These are phyloP conservation scores for Tragelaphus strepsiceros DNA, from an alignment of 2,113 vertebrate species.

Conservation along the genomic window DNA sequence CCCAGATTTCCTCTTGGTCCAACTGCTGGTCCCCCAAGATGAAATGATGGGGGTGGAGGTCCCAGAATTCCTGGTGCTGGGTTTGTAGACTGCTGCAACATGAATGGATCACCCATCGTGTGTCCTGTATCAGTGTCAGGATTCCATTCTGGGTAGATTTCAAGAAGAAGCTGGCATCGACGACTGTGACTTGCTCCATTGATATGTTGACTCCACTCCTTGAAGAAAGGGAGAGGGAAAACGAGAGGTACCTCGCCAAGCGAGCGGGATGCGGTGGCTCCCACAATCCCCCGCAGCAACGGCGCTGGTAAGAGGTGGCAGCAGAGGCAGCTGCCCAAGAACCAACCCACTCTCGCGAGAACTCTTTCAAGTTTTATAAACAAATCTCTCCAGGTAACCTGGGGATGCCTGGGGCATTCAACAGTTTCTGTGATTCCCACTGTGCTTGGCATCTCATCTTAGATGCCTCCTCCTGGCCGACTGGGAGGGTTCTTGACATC, in stretches of 20 bases:
- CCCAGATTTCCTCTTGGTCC: slow-evolving; percentile 82
- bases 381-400: neutral
- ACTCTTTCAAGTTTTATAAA: neutral
- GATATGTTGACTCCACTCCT: too few species aligned
- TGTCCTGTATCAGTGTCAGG: slow-evolving; percentile 87
- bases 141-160: slow-evolving; percentile 96
- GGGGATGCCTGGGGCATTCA: neutral
- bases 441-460: neutral
- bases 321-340: slow-evolving; percentile 4
- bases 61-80: slow-evolving; percentile 86
- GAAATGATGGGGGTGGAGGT: slow-evolving; percentile 84
- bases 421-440: neutral
- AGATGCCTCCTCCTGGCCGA: neutral
- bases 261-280: slow-evolving; percentile 66
- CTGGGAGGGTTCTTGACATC: neutral
- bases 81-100: slow-evolving; percentile 87
- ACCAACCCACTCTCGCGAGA: slow-evolving; percentile 70
- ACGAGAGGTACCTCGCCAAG: slow-evolving; percentile 55
- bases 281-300: slow-evolving; percentile 75
- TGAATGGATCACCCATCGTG: slow-evolving; percentile 86
- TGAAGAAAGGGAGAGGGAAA: slow-evolving; percentile 56
- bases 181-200: too few species aligned
- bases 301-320: slow-evolving; percentile 57
- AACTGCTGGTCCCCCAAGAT: slow-evolving; percentile 83
- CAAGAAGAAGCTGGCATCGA: too few species aligned